Conservation (phyloP, 2,113 vertebrate species). For the Pomatorhinus ruficollis region DNA sequence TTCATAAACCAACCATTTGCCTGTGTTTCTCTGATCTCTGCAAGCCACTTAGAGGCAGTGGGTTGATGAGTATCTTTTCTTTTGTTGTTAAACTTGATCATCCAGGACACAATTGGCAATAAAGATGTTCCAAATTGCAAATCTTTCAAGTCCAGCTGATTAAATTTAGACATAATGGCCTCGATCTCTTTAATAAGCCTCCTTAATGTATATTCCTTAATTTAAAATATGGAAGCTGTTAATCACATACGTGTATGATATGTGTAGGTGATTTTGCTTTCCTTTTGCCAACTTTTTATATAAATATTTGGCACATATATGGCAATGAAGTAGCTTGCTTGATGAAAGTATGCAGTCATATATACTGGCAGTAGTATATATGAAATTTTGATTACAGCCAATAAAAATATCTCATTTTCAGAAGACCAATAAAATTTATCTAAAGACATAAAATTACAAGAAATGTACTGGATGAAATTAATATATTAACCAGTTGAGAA, state of each 20-base stretch:
- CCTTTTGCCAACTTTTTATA: not conserved
- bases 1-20: not conserved
- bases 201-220: not conserved
- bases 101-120: not conserved
- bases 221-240: not conserved
- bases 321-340: not conserved
- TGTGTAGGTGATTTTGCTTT: not conserved
- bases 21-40: not conserved
- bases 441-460: not conserved
- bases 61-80: not conserved
- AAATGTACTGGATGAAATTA: not conserved
- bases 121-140: not conserved
- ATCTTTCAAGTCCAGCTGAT: not conserved
- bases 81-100: slow-evolving; percentile 18
- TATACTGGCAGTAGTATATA: not conserved
- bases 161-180: not conserved
- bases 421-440: not conserved
- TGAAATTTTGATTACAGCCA: not conserved
- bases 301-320: not conserved
- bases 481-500: not conserved
- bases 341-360: not conserved
- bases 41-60: not conserved
- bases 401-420: not conserved
- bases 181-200: not conserved
- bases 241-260: not conserved